phyloP scores from a whole-genome alignment of 1,140 invertebrate species.

The Pseudomyrmex dendroicus region DNA sequence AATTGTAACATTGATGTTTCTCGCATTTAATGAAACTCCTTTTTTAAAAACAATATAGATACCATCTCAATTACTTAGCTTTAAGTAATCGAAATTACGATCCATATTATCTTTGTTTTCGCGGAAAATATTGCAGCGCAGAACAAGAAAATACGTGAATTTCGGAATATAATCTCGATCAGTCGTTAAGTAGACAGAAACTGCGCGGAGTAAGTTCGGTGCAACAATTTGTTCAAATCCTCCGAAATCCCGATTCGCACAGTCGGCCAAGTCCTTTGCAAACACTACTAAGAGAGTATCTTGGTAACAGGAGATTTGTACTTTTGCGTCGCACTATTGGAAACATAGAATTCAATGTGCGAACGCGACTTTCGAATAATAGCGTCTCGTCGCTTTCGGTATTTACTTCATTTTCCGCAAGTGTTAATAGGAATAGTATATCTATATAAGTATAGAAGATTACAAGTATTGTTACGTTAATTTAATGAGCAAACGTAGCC shows the following conservation, averaged over 20 bases:
- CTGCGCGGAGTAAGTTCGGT: constrained; percentile 65
- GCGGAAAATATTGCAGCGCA: constrained; percentile 4
- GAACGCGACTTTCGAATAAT: constrained; percentile 37
- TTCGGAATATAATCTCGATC: constrained; percentile 60
- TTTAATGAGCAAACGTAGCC: not conserved
- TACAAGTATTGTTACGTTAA: not conserved
- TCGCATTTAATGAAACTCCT: constrained; percentile 32
- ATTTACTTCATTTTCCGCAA: constrained; percentile 3
- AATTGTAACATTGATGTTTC: not conserved
- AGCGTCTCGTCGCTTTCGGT: constrained; percentile 17
- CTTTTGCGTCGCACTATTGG: constrained; percentile 43
- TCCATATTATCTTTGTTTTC: constrained; percentile 45
- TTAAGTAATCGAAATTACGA: constrained; percentile 30
- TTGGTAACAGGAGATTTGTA: constrained; percentile 77
- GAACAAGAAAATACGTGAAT: constrained; percentile 52
- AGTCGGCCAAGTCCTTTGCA: constrained; percentile 76
- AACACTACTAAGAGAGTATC: constrained; percentile 77
- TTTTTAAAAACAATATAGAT: not conserved
- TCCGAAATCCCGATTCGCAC: constrained; percentile 77
- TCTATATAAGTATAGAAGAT: too few relatives aligned
- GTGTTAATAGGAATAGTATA: constrained; percentile 2
- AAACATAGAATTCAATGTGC: constrained; percentile 59
- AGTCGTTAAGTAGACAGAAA: constrained; percentile 74
- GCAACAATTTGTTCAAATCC: constrained; percentile 81
- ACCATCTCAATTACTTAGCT: constrained; percentile 49